Evolutionary conservation across 1,140 invertebrate genomes (phyloP).

Genomic region (Apis dorsata): DNA sequence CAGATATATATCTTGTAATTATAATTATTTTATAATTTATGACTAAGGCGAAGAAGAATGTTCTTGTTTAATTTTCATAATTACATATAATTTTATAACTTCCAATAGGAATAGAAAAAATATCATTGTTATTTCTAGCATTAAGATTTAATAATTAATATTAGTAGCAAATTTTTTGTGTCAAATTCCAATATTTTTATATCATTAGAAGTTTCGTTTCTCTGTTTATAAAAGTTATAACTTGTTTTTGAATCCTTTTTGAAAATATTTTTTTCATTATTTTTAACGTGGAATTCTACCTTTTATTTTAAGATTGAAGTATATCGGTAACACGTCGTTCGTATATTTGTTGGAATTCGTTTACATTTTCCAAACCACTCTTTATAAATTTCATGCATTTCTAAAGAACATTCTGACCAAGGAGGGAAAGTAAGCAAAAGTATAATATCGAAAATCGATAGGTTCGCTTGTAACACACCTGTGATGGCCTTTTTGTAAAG

Average conservation of each 20-base stretch:
- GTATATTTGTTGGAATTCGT: no score
- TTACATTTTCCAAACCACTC: background rate
- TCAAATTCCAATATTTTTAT: no score
- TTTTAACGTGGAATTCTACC: background rate
- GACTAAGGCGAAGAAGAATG: background rate
- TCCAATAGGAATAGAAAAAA: background rate
- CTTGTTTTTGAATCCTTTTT: background rate
- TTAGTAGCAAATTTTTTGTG: no score
- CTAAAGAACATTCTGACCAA: background rate
- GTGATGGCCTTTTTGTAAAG: conserved; percentile 19
- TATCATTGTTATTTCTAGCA: no score
- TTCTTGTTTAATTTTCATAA: background rate
- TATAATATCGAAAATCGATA: conserved; percentile 39
- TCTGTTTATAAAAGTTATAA: background rate
- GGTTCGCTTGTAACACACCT: conserved; percentile 4
- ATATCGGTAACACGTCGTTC: no score
- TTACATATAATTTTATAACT: background rate
- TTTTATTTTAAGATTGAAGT: background rate
- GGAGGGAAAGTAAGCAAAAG: background rate
- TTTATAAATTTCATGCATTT: conserved; percentile 6
- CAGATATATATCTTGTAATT: background rate
- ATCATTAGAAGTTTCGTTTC: background rate
- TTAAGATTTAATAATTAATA: no score
- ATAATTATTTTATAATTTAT: background rate
- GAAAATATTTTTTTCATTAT: background rate